Percentiles rank a stretch among this genome's conserved stretches.
Evolutionary conservation across 1,140 invertebrate species (phyloP).

Genomic region (Phortica variegata): DNA sequence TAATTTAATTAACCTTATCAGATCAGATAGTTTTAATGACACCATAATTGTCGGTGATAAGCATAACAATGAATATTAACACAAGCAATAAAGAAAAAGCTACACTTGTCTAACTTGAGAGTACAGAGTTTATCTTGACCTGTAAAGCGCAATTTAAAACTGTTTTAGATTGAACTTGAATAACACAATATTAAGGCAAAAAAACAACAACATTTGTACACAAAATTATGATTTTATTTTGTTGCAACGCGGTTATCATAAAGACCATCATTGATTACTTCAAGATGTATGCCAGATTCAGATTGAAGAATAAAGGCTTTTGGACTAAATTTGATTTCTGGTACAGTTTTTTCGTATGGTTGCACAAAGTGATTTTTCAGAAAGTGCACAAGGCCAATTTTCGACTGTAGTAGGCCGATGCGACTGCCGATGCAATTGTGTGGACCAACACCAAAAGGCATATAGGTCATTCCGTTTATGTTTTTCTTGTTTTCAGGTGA

Average conservation of each 20-base stretch:
- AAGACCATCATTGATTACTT: constrained; percentile 39
- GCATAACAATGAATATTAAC: no score
- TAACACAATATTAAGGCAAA: no score
- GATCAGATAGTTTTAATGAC: no score
- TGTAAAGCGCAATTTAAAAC: no score
- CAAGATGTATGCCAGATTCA: constrained; percentile 24
- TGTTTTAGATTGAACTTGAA: no score
- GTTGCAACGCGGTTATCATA: constrained; percentile 19
- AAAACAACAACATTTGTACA: no score
- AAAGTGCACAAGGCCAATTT: constrained; percentile 43
- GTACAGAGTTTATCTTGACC: no score
- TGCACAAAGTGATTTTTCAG: constrained; percentile 40
- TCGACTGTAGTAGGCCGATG: constrained; percentile 44
- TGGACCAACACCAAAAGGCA: constrained; percentile 78
- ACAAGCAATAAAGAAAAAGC: no score
- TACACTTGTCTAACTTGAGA: no score
- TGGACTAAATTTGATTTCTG: constrained; percentile 33
- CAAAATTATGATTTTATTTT: neutral
- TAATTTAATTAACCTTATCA: no score
- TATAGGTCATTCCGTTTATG: constrained; percentile 61
- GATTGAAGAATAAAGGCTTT: constrained; percentile 34
- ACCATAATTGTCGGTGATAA: no score
- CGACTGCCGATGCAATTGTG: constrained; percentile 72
- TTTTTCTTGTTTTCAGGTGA: constrained; percentile 57
- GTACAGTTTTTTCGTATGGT: constrained; percentile 20